These are phyloP conservation scores for Drosophila lacertosa DNA, from an alignment of 1,140 invertebrate genomes.

Conservation along the genomic window DNA sequence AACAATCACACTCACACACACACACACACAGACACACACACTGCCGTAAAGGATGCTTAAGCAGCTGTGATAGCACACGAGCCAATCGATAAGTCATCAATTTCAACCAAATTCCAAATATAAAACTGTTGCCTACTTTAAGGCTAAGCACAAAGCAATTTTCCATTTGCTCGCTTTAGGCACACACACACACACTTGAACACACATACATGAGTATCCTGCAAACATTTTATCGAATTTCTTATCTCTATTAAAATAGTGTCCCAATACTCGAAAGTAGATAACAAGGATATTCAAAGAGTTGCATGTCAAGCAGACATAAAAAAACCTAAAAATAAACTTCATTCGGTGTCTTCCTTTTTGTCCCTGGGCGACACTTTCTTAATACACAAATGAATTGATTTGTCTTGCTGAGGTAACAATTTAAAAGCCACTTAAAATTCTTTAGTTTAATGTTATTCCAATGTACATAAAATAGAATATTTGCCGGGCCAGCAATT, in stretches of 20 bases:
- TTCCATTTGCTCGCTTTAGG: constrained; percentile 21
- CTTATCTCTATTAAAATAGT: neutral
- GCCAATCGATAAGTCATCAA: constrained; percentile 37
- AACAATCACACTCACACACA: constrained; percentile 3
- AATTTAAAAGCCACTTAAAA: no score
- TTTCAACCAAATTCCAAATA: constrained; percentile 14
- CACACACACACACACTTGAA: constrained; percentile 3
- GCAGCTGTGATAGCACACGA: constrained; percentile 11
- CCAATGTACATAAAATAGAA: neutral
- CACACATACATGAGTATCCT: neutral
- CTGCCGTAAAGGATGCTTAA: constrained; percentile 14
- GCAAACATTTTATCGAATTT: neutral
- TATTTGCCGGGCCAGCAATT: neutral
- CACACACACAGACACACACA: constrained; percentile 1
- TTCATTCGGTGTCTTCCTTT: no score
- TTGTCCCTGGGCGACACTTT: no score
- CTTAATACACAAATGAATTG: no score
- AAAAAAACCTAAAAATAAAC: no score
- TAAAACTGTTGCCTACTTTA: constrained; percentile 37
- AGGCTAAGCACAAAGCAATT: constrained; percentile 14
- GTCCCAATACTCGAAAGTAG: no score
- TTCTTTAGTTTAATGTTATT: no score
- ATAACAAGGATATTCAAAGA: no score
- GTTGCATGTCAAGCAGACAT: neutral
- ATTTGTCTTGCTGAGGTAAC: no score